Percentiles rank a stretch among this genome's conserved stretches.
Evolutionary conservation across 2,113 vertebrate genomes (phyloP).

Genomic region (Trinectes maculatus): DNA sequence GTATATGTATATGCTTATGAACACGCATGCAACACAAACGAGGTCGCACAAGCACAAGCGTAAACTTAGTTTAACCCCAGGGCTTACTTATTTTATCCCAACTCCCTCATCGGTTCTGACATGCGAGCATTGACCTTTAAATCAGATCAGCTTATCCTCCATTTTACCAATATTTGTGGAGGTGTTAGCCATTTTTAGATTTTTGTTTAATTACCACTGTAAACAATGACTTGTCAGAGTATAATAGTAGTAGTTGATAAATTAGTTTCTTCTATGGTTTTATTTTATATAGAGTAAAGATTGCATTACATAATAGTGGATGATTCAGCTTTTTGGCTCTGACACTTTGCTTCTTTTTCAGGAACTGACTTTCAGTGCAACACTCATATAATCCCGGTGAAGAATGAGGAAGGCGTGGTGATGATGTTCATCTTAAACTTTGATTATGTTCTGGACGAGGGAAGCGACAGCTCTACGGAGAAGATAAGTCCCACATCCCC

Average conservation of each 20-base stretch:
- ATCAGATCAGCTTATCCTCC: slow-evolving; percentile 33
- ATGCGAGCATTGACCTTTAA: slow-evolving; percentile 52
- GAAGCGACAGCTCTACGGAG: slow-evolving; percentile 86
- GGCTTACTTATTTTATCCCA: slow-evolving; percentile 33
- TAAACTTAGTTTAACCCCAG: slow-evolving; percentile 23
- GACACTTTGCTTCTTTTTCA: slow-evolving; percentile 69
- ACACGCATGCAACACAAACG: slow-evolving; percentile 3
- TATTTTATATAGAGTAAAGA: not conserved
- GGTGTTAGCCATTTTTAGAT: slow-evolving; percentile 3
- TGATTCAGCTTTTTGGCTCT: slow-evolving; percentile 24
- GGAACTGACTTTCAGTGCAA: slow-evolving; percentile 95
- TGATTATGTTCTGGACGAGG: slow-evolving; percentile 89
- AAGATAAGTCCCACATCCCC: slow-evolving; percentile 90
- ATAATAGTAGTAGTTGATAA: not conserved
- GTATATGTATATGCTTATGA: not conserved
- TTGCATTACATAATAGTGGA: not conserved
- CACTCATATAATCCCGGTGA: slow-evolving; percentile 96
- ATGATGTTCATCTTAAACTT: slow-evolving; percentile 99
- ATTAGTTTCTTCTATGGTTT: not conserved
- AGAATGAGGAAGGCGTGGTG: slow-evolving; percentile 96
- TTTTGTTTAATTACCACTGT: slow-evolving; percentile 20
- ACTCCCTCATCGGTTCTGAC: slow-evolving; percentile 34
- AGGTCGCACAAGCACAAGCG: not conserved
- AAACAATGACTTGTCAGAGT: not conserved
- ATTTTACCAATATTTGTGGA: slow-evolving; percentile 27